Evolutionary conservation across 2,797 vertebrate genomes (phyloP), one percentile per base, ranked within the genome.

Genomic region (Sciaenops ocellatus): DNA sequence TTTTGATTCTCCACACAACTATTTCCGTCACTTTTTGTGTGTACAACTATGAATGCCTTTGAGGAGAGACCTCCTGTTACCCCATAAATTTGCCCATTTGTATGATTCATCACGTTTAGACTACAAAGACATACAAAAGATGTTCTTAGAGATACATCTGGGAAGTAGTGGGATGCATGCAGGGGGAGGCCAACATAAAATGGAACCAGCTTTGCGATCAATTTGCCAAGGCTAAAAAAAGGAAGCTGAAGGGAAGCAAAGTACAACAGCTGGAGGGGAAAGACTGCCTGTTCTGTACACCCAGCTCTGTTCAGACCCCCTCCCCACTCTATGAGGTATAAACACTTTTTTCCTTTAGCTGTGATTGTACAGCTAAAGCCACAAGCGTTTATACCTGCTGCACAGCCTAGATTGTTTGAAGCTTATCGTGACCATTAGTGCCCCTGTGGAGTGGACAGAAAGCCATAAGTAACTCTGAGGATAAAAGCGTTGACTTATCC

Each of bases 31-130:
- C 28, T 50, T 65, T n/a, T 30, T 11, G 7, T 22, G 2, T 52
- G 8, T 2, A 47, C 22, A 26, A 11, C 22, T 28, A 28, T 55
- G 17, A n/a, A 20, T 7, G 4, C 15, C 41, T 46, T 46, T 15
- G 1, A 46, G 42, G 8, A 9, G 15, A 17, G 42, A 65, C 12
- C 6, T 44, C 12, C n/a, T 11, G 6, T 41, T 51, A 56, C 62
- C n/a, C 38, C 20, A 1, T 2, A 65, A 34, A 50, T 22, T 26
- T 26, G 0, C 17, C 60, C 18, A 4, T 20, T 52, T 47, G 16
- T 54, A 22, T 44, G n/a, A 62, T 56, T 79, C 46, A 76, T 71
- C 67, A 71, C 24, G 17, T 56, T 17, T 9, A 28, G 17, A 44
- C 34, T n/a, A 30, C 44, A 70, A 59, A 66, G 46, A 52, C 48